Percentiles rank a stretch among this genome's conserved stretches.
Evolutionary conservation across 2,113 vertebrate genomes (phyloP).

Genomic region (Hippocampus mohnikei): DNA sequence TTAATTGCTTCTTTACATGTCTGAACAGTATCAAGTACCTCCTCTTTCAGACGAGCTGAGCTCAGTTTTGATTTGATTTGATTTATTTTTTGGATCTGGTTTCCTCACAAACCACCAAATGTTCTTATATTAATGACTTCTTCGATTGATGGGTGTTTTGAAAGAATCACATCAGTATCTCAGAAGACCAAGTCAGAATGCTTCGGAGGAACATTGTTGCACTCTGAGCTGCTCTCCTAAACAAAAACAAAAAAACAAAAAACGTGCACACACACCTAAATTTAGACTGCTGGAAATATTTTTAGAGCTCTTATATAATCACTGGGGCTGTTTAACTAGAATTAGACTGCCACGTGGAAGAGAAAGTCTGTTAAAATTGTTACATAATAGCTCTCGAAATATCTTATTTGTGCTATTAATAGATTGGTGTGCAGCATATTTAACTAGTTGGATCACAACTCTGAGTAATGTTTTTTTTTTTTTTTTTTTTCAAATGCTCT

Average conservation of each 20-base stretch:
- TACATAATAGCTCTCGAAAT: slow-evolving; percentile 51
- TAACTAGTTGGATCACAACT: slow-evolving; percentile 28
- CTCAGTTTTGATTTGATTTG: no score
- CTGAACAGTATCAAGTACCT: not conserved
- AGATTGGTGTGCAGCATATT: slow-evolving; percentile 23
- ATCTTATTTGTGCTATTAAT: slow-evolving; percentile 44
- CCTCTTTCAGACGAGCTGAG: not conserved
- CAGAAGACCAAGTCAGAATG: slow-evolving; percentile 8
- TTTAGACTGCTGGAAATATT: slow-evolving; percentile 37
- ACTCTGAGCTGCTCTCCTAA: slow-evolving; percentile 24
- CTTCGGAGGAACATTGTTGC: slow-evolving; percentile 15
- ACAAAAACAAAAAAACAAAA: slow-evolving; percentile 7
- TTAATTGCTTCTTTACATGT: not conserved
- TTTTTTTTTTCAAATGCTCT: slow-evolving; percentile 7
- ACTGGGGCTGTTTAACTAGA: slow-evolving; percentile 26
- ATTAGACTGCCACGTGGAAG: slow-evolving; percentile 26
- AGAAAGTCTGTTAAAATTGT: slow-evolving; percentile 45
- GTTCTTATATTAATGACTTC: no score
- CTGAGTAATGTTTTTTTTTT: not conserved
- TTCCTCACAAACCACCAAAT: no score
- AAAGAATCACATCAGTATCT: not conserved
- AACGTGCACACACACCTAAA: slow-evolving; percentile 14
- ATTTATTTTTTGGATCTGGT: no score
- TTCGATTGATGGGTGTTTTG: not conserved
- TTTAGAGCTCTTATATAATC: slow-evolving; percentile 50